Evolutionary conservation across 2,113 vertebrate genomes (phyloP).

Genomic region (Hippoglossus stenolepis): DNA sequence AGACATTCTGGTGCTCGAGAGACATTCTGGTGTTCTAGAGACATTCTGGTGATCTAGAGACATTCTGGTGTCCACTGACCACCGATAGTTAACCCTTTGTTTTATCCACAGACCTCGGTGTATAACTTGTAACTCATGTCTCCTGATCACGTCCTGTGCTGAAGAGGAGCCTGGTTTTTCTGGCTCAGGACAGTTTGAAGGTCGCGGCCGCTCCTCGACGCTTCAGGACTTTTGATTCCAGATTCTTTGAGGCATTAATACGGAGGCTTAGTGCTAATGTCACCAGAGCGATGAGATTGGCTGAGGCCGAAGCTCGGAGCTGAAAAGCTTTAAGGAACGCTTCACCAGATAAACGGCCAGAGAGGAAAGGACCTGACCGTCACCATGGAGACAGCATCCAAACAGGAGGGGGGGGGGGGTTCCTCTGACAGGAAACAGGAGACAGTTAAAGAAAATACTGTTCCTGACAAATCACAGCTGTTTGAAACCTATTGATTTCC

Average conservation of each 20-base stretch:
- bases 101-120: no score
- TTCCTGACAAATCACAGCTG: neutral
- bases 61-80: no score
- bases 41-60: no score
- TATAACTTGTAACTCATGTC: no score
- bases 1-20: no score
- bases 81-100: no score
- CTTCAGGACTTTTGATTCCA: slow-evolving; percentile 42
- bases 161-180: neutral
- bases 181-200: slow-evolving; percentile 39
- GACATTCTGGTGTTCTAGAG: no score
- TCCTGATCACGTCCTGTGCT: neutral
- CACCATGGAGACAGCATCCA: slow-evolving; percentile 7
- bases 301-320: slow-evolving; percentile 12
- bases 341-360: slow-evolving; percentile 46
- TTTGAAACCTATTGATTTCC: neutral
- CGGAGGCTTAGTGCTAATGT: slow-evolving; percentile 56
- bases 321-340: slow-evolving; percentile 27
- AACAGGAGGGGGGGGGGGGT: neutral
- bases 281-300: slow-evolving; percentile 6
- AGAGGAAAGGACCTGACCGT: neutral
- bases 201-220: slow-evolving; percentile 31
- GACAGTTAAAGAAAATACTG: neutral
- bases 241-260: slow-evolving; percentile 50
- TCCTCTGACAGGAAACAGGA: no score